These are phyloP conservation scores for Podabrus alpinus DNA, from an alignment of 2,888 invertebrate genomes.

Conservation along the genomic window DNA sequence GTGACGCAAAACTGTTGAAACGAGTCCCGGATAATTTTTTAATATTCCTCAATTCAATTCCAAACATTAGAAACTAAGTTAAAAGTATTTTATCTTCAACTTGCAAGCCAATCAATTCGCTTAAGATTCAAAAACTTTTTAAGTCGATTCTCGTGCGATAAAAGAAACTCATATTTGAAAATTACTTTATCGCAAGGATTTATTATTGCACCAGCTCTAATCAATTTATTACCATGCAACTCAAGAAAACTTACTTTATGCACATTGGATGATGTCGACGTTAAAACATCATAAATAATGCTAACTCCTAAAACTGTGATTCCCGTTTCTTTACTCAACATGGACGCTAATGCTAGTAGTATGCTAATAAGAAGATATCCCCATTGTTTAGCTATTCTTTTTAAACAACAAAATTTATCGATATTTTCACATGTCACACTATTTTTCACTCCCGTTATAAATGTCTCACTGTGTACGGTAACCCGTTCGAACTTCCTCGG, in stretches of 20 bases:
- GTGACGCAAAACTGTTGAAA: not conserved
- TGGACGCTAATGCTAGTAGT: constrained; percentile 73
- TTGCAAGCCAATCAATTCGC: constrained; percentile 50
- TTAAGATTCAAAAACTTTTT: constrained; percentile 45
- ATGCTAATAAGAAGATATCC: constrained; percentile 64
- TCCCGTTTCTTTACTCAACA: constrained; percentile 95
- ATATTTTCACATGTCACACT: constrained; percentile 17
- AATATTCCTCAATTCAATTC: constrained; percentile 36
- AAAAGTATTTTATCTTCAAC: constrained; percentile 48
- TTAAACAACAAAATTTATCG: constrained; percentile 46
- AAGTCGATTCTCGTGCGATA: constrained; percentile 24
- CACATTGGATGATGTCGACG: constrained; percentile 50
- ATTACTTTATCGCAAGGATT: constrained; percentile 35
- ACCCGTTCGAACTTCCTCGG: constrained; percentile 39
- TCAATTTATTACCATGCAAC: not conserved
- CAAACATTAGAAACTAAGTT: constrained; percentile 38
- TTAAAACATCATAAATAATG: constrained; percentile 82
- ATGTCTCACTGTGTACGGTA: constrained; percentile 23
- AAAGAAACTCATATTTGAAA: constrained; percentile 21
- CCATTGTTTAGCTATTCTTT: constrained; percentile 56
- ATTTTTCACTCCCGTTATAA: constrained; percentile 23
- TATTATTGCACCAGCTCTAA: not conserved
- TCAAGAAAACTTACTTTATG: constrained; percentile 37
- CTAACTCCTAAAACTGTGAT: constrained; percentile 90
- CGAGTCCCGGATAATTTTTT: constrained; percentile 8